These are phyloP conservation scores for Fistularia tabacaria DNA, from an alignment of 2,797 vertebrate species.

Conservation along the genomic window DNA sequence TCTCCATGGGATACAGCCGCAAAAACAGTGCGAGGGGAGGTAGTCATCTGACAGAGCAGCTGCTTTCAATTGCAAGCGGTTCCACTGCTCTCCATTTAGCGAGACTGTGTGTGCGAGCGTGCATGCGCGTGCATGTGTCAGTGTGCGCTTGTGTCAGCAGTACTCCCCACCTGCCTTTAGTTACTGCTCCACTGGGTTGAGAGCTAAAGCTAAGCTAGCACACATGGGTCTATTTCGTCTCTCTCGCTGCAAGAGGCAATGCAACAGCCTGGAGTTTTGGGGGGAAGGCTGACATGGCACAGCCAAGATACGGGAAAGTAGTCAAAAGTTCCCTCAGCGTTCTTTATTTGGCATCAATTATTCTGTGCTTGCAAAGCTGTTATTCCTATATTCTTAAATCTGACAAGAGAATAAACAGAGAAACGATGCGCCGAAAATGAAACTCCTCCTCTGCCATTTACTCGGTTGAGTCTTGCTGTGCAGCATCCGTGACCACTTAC, in stretches of 20 bases:
- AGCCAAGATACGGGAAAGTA: conserved; percentile 11
- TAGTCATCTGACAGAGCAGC: conserved; percentile 74
- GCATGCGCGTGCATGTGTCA: conserved; percentile 38
- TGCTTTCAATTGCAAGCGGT: conserved; percentile 76
- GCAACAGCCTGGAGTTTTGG: too few relatives aligned
- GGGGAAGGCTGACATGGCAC: conserved; percentile 12
- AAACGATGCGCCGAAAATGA: too few relatives aligned
- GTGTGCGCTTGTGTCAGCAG: conserved; percentile 56
- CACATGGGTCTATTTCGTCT: conserved; percentile 32
- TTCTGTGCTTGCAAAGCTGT: neutral
- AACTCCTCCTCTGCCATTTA: too few relatives aligned
- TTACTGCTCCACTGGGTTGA: conserved; percentile 54
- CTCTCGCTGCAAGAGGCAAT: too few relatives aligned
- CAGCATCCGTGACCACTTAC: conserved; percentile 1
- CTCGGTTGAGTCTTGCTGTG: neutral
- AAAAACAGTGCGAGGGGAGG: conserved; percentile 69
- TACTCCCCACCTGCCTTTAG: conserved; percentile 64
- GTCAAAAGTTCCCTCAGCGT: conserved; percentile 8
- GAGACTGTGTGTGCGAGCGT: conserved; percentile 19
- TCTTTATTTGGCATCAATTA: too few relatives aligned
- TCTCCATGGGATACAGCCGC: conserved; percentile 73
- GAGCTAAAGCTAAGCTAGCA: conserved; percentile 47
- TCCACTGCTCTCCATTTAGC: conserved; percentile 40
- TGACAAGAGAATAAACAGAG: too few relatives aligned
- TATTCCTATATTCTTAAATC: too few relatives aligned